Base-by-base conservation (phyloP, 2,888 invertebrate genomes). In the Tetheella fluctuosa region DNA sequence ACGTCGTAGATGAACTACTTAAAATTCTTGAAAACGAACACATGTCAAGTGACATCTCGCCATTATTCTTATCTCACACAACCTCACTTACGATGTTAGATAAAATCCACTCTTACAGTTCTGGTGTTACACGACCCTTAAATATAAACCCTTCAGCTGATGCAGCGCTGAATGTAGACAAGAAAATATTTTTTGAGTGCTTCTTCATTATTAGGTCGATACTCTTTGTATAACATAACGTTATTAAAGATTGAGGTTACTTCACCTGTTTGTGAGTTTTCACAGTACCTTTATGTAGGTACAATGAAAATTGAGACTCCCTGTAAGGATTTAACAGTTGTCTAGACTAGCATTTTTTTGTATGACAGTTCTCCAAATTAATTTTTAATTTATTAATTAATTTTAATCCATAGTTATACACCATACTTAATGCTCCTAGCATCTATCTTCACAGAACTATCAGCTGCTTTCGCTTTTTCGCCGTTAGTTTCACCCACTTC, bases 11-110 rank as follows among this genome's bases (percentile, higher is more conserved):
- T 48, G 48, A 67, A 76, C 79, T 80, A 80, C 84, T 86, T 83
- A 77, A 83, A 79, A 85, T 84, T 81, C 80, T 71, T 69, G 62
- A 68, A 67, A 74, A 80, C 70, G 71, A 83, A 79, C 84, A 87
- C 75, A 82, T 88, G 87, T 83, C 75, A 73, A 70, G 71, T 70
- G 73, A 67, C 77, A 73, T 75, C 73, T 68, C 63, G 59, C 69
- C 34, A 34, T 34, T 70, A 74, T 76, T 71, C 64, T 77, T 85
- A 83, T 84, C 83, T 78, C 56, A 58, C 54, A 59, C 68, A 69
- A 74, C 68, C 76, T 76, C 80, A 83, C 82, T 83, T 83, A 82
- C 68, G 72, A 65, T 59, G 67, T 63, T 57, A 70, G 78, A 79
- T 78, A 79, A 74, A 63, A 67, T 53, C 61, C 68, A 64, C 68